Percentiles rank a stretch among this genome's conserved stretches.
These are phyloP conservation scores for Papilio polyxenes DNA, from an alignment of 1,140 invertebrate genomes.

Conservation along the genomic window DNA sequence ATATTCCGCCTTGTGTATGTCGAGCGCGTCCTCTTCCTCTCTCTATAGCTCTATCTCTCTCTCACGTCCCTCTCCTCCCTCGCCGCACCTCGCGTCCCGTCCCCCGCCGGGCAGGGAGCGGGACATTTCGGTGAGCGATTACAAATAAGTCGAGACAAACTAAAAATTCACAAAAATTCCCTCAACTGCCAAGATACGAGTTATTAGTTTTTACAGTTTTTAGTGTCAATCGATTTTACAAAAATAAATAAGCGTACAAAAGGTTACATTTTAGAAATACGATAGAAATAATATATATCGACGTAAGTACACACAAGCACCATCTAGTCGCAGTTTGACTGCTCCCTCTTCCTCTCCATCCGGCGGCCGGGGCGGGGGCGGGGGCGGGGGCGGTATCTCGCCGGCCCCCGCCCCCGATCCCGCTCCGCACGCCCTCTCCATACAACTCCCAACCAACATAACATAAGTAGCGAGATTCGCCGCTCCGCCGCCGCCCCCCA, in stretches of 20 bases:
- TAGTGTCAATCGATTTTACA: slow-evolving; percentile 53
- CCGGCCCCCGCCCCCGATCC: background rate
- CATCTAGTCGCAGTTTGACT: slow-evolving; percentile 73
- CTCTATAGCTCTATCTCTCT: slow-evolving; percentile 37
- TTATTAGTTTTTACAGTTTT: slow-evolving; percentile 32
- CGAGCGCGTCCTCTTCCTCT: slow-evolving; percentile 52
- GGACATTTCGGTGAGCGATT: slow-evolving; percentile 48
- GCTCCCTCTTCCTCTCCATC: slow-evolving; percentile 59
- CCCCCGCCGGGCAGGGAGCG: slow-evolving; percentile 42
- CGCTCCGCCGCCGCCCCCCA: too few relatives aligned
- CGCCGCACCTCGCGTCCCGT: slow-evolving; percentile 42
- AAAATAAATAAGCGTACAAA: slow-evolving; percentile 73
- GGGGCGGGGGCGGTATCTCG: background rate
- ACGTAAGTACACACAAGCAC: slow-evolving; percentile 78
- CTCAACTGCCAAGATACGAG: slow-evolving; percentile 28
- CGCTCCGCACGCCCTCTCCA: slow-evolving; percentile 31
- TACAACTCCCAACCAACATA: slow-evolving; percentile 37
- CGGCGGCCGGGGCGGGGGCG: background rate
- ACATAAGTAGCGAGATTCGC: slow-evolving; percentile 18
- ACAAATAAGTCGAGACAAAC: slow-evolving; percentile 53
- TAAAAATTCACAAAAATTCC: slow-evolving; percentile 50
- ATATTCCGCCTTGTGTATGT: slow-evolving; percentile 78
- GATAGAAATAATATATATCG: slow-evolving; percentile 65
- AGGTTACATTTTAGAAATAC: slow-evolving; percentile 60
- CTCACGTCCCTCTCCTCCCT: slow-evolving; percentile 40